Evolutionary conservation across 2,888 invertebrate genomes (phyloP), one percentile per base, ranked within the genome.

Genomic region (Trisateles emortualis): DNA sequence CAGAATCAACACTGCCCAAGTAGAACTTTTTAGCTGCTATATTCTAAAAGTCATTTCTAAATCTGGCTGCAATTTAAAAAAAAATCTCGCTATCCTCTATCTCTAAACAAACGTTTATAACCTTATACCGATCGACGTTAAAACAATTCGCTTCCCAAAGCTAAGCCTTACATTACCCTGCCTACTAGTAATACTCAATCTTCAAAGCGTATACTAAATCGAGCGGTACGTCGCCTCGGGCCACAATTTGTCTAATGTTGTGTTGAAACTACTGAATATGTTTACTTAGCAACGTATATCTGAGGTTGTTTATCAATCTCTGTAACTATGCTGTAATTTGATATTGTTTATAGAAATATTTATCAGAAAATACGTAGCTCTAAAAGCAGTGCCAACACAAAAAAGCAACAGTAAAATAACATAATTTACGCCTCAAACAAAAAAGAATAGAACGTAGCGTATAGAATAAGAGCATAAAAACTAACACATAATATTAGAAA

Each of bases 161-260:
- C 40, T 33, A 29, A 36, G 14, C 32, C 11, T 11, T 6, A 22
- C 26, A 36, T 42, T 33, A 47, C 30, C 33, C 44, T 38, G 16
- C 43, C 29, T 29, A 32, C 29, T 44, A 35, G 33, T 51, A 33
- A 43, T 33, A 48, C 30, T 19, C 39, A 50, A 59, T 52, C 68
- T 64, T 66, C 60, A 72, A 74, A 72, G 65, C 68, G 57, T 54
- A 42, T 54, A 48, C 38, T 52, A 61, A 63, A 59, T 52, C 49
- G 55, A 54, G 61, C 42, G 55, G 46, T 53, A 62, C 44, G 40
- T 38, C 14, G 64, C 75, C 70, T 8, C 44, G 4, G 70, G 72
- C 55, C n/a, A 61, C 67, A 74, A 72, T 72, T 72, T 74, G 73
- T 72, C 73, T 83, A 80, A 81, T 83, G 83, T 52, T 53, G 44